Evolutionary conservation across 2,797 vertebrate genomes (phyloP), one percentile per base, ranked within the genome.

Genomic region (Kryptopterus vitreolus): DNA sequence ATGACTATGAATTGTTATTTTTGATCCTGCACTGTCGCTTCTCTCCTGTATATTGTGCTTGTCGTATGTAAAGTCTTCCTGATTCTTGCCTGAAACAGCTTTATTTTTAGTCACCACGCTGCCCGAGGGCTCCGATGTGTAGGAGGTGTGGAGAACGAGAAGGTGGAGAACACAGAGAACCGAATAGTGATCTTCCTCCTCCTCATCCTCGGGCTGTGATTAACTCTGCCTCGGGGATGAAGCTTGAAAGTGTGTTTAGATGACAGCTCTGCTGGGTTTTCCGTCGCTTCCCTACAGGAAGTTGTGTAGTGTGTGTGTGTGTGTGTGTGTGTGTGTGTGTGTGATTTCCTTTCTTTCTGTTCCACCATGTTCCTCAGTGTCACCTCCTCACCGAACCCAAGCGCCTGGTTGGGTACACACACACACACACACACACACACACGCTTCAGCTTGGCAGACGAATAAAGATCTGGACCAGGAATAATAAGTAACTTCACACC

Each of bases 101-200:
- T 68, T 68, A 78, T 78, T 78, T 68, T 78, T 68, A 78, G 12
- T 63, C 2, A n/a, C 29, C 63, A 70, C 57, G 66, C 65, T 52
- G 83, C 72, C 65, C 69, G 72, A 76, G 55, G 61, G 72, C 61
- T 72, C 57, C 76, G 33, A 58, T 48, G 68, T 71, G 52, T 73
- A 53, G 76, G 68, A 73, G 48, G 58, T 15, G 38, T 33, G 20
- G 24, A 58, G 58, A 26, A 53, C 24, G 46, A 38, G 35, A 43
- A 43, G 38, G 38, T 11, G 26, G 35, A 68, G 61, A 70, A 38
- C 35, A 70, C 5, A 50, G 43, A 63, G 57, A 31, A 76, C 74
- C 13, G 50, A 50, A 48, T 35, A 16, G 33, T 26, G 33, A 29
- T 38, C 35, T 8, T 38, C 74, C 29, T 58, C 22, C 12, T 52